phyloP scores from a whole-genome alignment of 1,140 invertebrate genomes.

The Pentalonia nigronervosa region DNA sequence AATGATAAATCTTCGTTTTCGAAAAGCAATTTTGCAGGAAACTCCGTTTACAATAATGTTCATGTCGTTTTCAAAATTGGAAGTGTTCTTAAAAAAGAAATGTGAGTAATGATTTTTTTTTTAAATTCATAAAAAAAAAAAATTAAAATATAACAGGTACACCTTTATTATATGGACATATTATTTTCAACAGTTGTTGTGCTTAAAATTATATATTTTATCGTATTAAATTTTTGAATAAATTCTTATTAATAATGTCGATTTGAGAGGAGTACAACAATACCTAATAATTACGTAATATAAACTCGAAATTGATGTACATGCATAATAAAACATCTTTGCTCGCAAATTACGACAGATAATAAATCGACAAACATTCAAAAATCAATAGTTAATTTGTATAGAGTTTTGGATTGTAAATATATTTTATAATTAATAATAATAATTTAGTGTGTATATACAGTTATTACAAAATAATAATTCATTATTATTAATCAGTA shows the following conservation, averaged over 20 bases:
- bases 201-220: not conserved
- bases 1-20: slow-evolving; percentile 3
- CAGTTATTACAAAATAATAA: too few relatives aligned
- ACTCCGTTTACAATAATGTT: not conserved
- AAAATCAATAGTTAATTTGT: not conserved
- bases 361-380: not conserved
- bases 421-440: too few relatives aligned
- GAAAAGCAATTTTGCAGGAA: not conserved
- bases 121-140: not conserved
- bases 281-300: not conserved
- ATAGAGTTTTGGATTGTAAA: too few relatives aligned
- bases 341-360: not conserved
- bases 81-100: not conserved
- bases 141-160: not conserved
- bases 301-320: not conserved
- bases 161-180: too few relatives aligned
- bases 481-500: too few relatives aligned
- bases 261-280: not conserved
- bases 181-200: not conserved
- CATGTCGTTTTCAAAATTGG: not conserved
- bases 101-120: not conserved
- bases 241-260: not conserved
- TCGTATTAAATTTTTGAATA: not conserved
- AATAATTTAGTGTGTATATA: too few relatives aligned
- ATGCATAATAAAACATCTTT: not conserved